These are phyloP conservation scores for Axis porcinus DNA, from an alignment of 2,113 vertebrate genomes.

Conservation along the genomic window DNA sequence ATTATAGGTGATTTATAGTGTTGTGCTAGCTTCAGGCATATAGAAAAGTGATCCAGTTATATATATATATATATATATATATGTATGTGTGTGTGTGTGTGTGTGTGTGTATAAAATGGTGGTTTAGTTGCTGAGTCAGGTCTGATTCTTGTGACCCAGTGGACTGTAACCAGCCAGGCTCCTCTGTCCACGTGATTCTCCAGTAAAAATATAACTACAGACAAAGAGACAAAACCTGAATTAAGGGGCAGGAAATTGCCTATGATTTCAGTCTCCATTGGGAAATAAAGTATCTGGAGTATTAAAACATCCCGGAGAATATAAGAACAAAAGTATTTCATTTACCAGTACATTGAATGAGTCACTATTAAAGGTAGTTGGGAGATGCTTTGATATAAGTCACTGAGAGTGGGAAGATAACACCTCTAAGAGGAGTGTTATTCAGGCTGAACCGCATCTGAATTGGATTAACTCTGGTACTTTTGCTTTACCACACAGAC, in stretches of 20 bases:
- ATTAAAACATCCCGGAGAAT: background rate
- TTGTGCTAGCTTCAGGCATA: background rate
- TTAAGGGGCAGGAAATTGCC: background rate
- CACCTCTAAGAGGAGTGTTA: background rate
- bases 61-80: background rate
- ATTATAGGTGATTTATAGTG: background rate
- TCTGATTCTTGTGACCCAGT: background rate
- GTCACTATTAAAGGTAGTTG: background rate
- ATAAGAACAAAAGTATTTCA: background rate
- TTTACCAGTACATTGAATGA: background rate
- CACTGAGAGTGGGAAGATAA: background rate
- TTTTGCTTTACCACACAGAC: background rate
- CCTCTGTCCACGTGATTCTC: background rate
- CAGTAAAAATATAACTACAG: background rate
- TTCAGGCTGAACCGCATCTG: background rate
- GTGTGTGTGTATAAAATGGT: background rate
- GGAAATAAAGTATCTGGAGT: background rate
- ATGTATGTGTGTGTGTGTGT: too few species aligned
- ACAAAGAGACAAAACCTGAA: background rate
- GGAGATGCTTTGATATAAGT: background rate
- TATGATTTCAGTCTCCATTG: background rate
- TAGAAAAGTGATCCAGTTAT: background rate
- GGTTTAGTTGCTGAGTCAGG: background rate
- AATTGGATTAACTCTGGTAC: background rate
- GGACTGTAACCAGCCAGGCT: background rate